Evolutionary conservation across 2,888 invertebrate genomes (phyloP).

Genomic region (Exocentrus adspersus): DNA sequence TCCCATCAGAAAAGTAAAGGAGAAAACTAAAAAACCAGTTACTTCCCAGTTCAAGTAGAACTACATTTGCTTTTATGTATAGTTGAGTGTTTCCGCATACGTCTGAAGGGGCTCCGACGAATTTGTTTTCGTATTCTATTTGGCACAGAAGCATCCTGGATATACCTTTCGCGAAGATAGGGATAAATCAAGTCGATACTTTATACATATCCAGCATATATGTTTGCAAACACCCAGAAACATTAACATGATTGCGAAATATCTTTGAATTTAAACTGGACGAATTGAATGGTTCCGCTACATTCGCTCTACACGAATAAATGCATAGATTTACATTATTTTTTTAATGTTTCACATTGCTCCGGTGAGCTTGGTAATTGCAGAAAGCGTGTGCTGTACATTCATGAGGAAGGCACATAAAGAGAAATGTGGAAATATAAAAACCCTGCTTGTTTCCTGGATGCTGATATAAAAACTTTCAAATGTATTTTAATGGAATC

Average conservation of each 20-base stretch:
- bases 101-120: not conserved
- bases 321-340: constrained; percentile 19
- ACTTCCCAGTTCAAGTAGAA: too few relatives aligned
- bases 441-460: too few relatives aligned
- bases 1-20: too few relatives aligned
- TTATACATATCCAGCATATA: constrained; percentile 2
- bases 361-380: constrained; percentile 7
- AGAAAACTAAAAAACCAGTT: too few relatives aligned
- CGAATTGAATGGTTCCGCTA: constrained; percentile 26
- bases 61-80: not conserved
- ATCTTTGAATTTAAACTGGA: constrained; percentile 33
- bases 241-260: constrained; percentile 40
- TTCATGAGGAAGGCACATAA: too few relatives aligned
- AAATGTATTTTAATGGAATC: too few relatives aligned
- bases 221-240: constrained; percentile 23
- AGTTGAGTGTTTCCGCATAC: not conserved
- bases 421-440: too few relatives aligned
- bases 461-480: too few relatives aligned
- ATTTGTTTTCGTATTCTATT: constrained; percentile 7
- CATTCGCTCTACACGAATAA: constrained; percentile 14
- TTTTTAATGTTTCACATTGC: constrained; percentile 5
- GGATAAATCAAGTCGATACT: constrained; percentile 13
- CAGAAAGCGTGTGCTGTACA: too few relatives aligned
- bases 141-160: not conserved
- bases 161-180: not conserved